Evolutionary conservation across 2,888 invertebrate species (phyloP).

Genomic region (Sminthurinus aureus): DNA sequence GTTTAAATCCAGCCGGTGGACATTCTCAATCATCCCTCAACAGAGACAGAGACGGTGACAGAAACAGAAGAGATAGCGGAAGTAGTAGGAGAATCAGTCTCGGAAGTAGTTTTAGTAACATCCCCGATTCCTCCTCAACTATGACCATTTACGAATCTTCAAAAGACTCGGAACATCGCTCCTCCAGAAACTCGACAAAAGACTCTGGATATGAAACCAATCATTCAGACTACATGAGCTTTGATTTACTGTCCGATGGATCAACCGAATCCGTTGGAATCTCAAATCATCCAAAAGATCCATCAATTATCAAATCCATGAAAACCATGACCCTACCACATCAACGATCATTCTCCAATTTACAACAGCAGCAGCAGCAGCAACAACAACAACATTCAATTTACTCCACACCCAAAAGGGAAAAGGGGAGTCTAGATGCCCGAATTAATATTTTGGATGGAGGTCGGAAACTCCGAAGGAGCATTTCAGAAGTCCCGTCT

Average conservation of each 20-base stretch:
- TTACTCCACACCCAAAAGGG: neutral
- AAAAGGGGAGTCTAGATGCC: conserved; percentile 10
- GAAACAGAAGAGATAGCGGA: too few species aligned
- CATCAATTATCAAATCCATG: neutral
- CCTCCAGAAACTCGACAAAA: conserved; percentile 61
- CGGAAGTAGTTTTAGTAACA: neutral
- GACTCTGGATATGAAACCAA: conserved; percentile 61
- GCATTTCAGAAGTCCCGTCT: conserved; percentile 57
- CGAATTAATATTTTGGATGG: conserved; percentile 26
- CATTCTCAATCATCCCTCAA: too few species aligned
- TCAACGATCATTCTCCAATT: neutral
- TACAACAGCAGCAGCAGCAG: neutral
- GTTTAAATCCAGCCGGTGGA: too few species aligned
- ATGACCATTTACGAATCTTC: conserved; percentile 49
- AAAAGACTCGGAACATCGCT: conserved; percentile 58
- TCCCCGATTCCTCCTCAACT: conserved; percentile 18
- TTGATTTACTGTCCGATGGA: conserved; percentile 41
- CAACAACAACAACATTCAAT: neutral
- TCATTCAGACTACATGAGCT: conserved; percentile 55
- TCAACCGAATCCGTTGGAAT: conserved; percentile 36
- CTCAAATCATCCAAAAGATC: neutral
- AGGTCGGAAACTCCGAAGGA: conserved; percentile 53
- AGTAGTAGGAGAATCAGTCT: neutral
- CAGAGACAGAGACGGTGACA: too few species aligned
- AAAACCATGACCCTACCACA: neutral